Base-by-base conservation (phyloP, 1,140 invertebrate genomes). In the Dinoponera quadriceps region DNA sequence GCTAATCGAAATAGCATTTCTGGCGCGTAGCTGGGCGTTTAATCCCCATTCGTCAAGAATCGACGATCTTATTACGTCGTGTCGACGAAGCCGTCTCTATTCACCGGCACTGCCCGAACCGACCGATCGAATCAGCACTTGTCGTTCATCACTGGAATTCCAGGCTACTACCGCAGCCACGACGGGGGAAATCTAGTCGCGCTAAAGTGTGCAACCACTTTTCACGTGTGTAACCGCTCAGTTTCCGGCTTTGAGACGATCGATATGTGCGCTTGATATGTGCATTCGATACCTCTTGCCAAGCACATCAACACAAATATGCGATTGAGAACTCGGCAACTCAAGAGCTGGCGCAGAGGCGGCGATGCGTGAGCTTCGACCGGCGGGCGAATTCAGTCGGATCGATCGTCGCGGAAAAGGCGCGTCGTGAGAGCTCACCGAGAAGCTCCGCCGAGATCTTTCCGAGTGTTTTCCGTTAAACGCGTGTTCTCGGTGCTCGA, bases 201-300 rank as follows among this genome's bases (percentile, higher is more conserved):
- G n/a, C n/a, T n/a, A n/a, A n/a, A n/a, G n/a, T n/a, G n/a, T n/a
- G 7, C 14, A 68, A 22, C 51, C 51, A 75, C 51, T 65, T 9
- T 78, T 55, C 27, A 63, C 48, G 66, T 14, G 1, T 69, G 68
- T 68, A 78, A 44, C 5, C 22, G 44, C 63, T 78, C 75, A 78
- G 63, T 78, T 49, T 49, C 75, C 69, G 55, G 63, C 25, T 38
- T 80, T 71, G 33, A 59, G 51, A 80, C 69, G 75, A 80, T 71
- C 33, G 27, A 80, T n/a, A 54, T 80, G 44, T 78, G 16, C 25
- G 14, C 68, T 68, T 48, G 51, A 78, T 78, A 78, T 69, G n/a
- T 69, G 68, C 9, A 44, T 44, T 68, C 55, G 51, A 78, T 78
- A 78, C n/a, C n/a, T 69, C n/a, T 80, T 11, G 68, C 3, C 14